A percentile compares a stretch with the other conserved stretches of the same genome.
Evolutionary conservation across 1,140 invertebrate species (phyloP).

Genomic region (Vanessa atalanta): DNA sequence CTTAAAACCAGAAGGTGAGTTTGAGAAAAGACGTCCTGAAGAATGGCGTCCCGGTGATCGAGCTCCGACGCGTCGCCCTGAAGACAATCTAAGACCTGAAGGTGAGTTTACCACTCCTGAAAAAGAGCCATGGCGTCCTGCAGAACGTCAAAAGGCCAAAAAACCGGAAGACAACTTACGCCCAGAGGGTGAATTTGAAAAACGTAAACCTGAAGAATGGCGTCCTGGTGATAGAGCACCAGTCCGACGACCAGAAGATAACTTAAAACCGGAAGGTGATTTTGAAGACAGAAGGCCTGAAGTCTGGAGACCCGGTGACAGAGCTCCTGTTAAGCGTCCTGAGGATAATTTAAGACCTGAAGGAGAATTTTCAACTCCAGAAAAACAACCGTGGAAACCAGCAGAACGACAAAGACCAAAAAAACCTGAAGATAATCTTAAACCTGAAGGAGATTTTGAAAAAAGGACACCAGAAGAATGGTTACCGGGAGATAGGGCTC

Average conservation of each 20-base stretch:
- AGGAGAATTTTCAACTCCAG: slow-evolving; percentile 81
- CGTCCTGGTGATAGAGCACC: slow-evolving; percentile 72
- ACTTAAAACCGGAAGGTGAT: slow-evolving; percentile 70
- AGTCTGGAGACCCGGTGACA: slow-evolving; percentile 81
- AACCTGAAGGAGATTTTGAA: slow-evolving; percentile 82
- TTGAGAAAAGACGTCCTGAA: slow-evolving; percentile 81
- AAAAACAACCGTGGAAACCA: slow-evolving; percentile 73
- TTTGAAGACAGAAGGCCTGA: slow-evolving; percentile 76
- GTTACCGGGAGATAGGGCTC: slow-evolving; percentile 75
- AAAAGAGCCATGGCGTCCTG: slow-evolving; percentile 80
- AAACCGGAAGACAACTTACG: slow-evolving; percentile 80
- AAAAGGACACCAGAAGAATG: slow-evolving; percentile 70
- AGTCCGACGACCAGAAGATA: slow-evolving; percentile 55
- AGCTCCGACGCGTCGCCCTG: slow-evolving; percentile 64
- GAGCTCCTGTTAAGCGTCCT: slow-evolving; percentile 80
- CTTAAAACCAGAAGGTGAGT: slow-evolving; percentile 77
- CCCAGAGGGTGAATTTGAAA: slow-evolving; percentile 83
- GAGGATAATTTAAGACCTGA: slow-evolving; percentile 83
- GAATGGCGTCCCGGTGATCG: slow-evolving; percentile 75
- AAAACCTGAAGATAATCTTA: slow-evolving; percentile 83
- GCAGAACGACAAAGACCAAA: slow-evolving; percentile 78
- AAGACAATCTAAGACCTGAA: slow-evolving; percentile 81
- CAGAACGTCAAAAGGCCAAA: slow-evolving; percentile 81
- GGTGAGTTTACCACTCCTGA: slow-evolving; percentile 81
- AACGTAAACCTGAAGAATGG: slow-evolving; percentile 68